Evolutionary conservation across 1,140 invertebrate genomes (phyloP), one percentile per base, ranked within the genome.

Genomic region (Ditylenchus dipsaci): DNA sequence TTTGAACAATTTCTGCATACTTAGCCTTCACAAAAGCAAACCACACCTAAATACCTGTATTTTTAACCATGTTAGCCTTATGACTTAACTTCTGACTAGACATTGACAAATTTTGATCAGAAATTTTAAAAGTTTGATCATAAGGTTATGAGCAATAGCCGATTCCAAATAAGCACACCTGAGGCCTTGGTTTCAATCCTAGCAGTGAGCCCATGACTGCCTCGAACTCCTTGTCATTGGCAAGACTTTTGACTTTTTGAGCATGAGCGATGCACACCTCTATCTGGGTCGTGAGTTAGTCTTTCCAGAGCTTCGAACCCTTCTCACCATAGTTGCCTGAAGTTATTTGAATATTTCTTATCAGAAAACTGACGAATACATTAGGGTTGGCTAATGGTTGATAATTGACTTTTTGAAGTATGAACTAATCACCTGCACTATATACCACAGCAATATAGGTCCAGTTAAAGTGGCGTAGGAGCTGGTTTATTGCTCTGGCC

Each of bases 381-480:
- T n/a, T n/a, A n/a, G n/a, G n/a, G n/a, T n/a, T n/a, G n/a, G n/a
- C n/a, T n/a, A n/a, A n/a, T n/a, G n/a, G n/a, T n/a, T n/a, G n/a
- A n/a, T n/a, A n/a, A n/a, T n/a, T n/a, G n/a, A n/a, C 15, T 47
- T 15, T 47, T 56, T 56, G 21, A 3, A 29, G 29, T 56, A 23
- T 5, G 13, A 29, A 29, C 29, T 13, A 23, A 9, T 17, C 59
- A 91, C 90, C 90, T 82, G 91, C 89, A 1, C 90, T 90, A 82
- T 90, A 88, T 47, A 91, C 88, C n/a, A 89, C 88, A 17, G 89
- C 90, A 3, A 92, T 89, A 78, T 91, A 92, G 1, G 89, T 91
- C 90, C 90, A 92, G 82, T 90, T 90, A 83, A 89, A 88, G 64
- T 86, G 83, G 68, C 86, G 83, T 8, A 92, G 87, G 42, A 91